These are phyloP conservation scores for Amazona guildingii DNA, from an alignment of 2,113 vertebrate species.

Conservation along the genomic window DNA sequence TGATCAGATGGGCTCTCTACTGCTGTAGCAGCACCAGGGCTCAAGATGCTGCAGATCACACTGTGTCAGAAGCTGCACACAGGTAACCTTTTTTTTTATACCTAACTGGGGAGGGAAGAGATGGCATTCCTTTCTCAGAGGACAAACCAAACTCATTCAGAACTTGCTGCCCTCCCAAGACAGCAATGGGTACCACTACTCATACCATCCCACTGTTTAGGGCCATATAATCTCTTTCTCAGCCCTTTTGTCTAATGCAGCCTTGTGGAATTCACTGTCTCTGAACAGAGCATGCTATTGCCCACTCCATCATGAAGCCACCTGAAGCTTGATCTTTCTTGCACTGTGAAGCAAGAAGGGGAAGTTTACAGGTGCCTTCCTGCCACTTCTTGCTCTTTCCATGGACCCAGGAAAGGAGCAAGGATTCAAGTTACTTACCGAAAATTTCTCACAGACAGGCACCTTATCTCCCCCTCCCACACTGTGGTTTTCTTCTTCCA, in stretches of 20 bases:
- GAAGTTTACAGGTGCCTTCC: not conserved
- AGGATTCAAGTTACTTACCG: slow-evolving; percentile 65
- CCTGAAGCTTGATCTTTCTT: not conserved
- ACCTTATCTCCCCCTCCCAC: not conserved
- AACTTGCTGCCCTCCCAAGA: not conserved
- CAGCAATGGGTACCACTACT: not conserved
- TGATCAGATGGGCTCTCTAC: not conserved
- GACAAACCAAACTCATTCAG: not conserved
- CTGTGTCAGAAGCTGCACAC: not conserved
- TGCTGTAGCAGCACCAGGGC: not conserved
- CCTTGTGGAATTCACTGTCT: not conserved
- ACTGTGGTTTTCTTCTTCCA: not conserved
- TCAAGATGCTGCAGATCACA: accelerated
- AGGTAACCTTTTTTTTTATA: not conserved
- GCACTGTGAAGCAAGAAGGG: not conserved
- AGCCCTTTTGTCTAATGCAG: not conserved
- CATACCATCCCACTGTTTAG: not conserved
- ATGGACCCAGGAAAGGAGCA: not conserved
- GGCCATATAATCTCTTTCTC: not conserved
- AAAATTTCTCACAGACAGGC: slow-evolving; percentile 81
- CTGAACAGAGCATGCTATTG: not conserved
- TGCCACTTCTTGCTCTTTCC: not conserved
- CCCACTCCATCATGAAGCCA: not conserved
- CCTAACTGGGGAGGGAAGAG: not conserved
- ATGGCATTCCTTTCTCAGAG: not conserved